These are phyloP conservation scores for Eulemur rubriventer DNA, from an alignment of 2,797 vertebrate genomes.

Conservation along the genomic window DNA sequence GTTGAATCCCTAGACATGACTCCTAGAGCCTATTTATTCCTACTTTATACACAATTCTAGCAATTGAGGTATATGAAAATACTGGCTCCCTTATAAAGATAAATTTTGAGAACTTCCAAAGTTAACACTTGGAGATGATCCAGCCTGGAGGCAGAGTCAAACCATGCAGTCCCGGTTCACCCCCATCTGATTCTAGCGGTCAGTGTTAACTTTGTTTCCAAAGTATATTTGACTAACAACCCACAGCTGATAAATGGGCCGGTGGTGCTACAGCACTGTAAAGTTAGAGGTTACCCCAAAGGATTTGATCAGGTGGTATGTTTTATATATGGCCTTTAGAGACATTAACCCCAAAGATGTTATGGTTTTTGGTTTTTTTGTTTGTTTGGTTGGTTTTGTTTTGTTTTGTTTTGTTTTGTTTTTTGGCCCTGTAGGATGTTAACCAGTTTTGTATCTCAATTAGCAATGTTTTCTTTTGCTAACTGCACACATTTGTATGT, in stretches of 20 bases:
- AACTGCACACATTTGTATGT: neutral
- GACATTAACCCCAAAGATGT: neutral
- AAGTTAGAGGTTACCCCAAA: neutral
- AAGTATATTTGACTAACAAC: constrained; percentile 13
- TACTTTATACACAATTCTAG: neutral
- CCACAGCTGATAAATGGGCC: neutral
- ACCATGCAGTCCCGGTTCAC: neutral
- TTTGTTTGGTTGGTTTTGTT: neutral
- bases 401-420: no score
- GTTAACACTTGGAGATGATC: neutral
- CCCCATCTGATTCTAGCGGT: neutral
- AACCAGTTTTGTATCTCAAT: neutral
- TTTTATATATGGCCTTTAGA: neutral
- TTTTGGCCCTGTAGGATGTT: neutral
- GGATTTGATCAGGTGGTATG: neutral
- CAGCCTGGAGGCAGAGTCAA: neutral
- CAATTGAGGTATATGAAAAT: neutral
- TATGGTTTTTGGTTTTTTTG: no score
- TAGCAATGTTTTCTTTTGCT: neutral
- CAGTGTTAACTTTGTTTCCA: neutral
- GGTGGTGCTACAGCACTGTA: neutral
- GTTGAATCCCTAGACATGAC: neutral
- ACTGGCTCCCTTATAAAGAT: neutral
- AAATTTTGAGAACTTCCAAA: neutral
- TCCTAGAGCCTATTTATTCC: neutral